A percentile compares a stretch with the other conserved stretches of the same genome.
Evolutionary conservation across 2,113 vertebrate species (phyloP).

Genomic region (Pterocles gutturalis): DNA sequence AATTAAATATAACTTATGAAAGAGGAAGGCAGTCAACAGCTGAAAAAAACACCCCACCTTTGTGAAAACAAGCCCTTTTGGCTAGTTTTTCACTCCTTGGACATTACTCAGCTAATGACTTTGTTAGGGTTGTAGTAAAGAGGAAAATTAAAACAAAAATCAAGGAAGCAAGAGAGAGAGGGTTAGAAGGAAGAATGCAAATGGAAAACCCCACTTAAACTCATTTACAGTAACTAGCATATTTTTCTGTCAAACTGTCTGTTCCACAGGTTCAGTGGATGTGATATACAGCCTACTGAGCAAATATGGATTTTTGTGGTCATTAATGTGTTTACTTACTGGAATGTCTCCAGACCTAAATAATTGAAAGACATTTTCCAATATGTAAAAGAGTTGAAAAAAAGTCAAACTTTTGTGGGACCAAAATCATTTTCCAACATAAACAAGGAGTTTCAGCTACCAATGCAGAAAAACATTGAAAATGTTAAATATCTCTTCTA

Average conservation of each 20-base stretch:
- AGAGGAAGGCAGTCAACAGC: background rate
- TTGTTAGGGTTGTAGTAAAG: background rate
- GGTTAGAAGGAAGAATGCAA: background rate
- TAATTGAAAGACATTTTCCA: background rate
- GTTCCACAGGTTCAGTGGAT: background rate
- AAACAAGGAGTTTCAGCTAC: background rate
- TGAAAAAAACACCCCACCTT: background rate
- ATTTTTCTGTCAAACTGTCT: background rate
- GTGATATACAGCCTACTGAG: background rate
- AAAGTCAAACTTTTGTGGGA: background rate
- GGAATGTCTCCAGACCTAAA: background rate
- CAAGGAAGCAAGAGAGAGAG: background rate
- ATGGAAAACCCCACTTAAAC: background rate
- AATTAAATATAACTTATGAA: background rate
- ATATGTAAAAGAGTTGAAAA: background rate
- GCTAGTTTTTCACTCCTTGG: background rate
- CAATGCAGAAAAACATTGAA: background rate
- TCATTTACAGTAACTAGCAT: background rate
- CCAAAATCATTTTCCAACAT: background rate
- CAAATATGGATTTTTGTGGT: background rate
- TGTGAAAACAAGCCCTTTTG: background rate
- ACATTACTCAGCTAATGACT: background rate
- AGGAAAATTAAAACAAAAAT: background rate
- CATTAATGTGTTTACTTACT: background rate
- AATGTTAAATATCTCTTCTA: background rate